These are phyloP conservation scores for Heterodera filipjevi DNA, from an alignment of 2,888 invertebrate genomes.

Conservation along the genomic window DNA sequence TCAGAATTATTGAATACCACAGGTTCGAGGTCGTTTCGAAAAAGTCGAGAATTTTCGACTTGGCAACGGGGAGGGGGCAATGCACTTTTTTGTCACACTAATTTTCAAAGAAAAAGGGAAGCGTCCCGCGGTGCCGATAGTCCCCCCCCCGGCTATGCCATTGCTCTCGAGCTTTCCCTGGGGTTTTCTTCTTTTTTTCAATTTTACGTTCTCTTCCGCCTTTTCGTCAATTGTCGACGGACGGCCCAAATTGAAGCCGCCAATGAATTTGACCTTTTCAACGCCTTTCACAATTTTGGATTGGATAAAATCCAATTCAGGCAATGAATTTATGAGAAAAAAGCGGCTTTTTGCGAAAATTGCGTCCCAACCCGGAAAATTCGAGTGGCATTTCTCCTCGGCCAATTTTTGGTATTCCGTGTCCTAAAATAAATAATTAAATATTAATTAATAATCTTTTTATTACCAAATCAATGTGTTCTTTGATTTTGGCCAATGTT, in stretches of 20 bases:
- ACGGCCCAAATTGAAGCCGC: neutral
- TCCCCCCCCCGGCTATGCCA: too few species aligned
- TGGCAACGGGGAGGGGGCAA: too few species aligned
- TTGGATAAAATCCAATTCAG: slow-evolving; percentile 13
- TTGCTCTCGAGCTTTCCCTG: neutral
- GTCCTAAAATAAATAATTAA: neutral
- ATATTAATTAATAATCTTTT: neutral
- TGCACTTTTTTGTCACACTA: too few species aligned
- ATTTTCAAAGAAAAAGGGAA: too few species aligned
- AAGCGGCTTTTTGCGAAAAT: neutral
- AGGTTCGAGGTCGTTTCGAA: too few species aligned
- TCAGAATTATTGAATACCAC: too few species aligned
- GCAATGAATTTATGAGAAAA: slow-evolving; percentile 3
- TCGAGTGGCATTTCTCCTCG: neutral
- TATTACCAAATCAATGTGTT: neutral
- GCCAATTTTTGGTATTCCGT: neutral
- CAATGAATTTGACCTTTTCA: slow-evolving; percentile 17
- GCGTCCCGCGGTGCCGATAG: too few species aligned
- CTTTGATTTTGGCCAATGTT: neutral
- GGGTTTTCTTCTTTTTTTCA: neutral
- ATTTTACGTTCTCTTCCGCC: neutral
- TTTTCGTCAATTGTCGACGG: neutral
- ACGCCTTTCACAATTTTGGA: neutral
- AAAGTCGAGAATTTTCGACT: too few species aligned
- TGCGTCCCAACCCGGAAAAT: neutral